Percentiles rank a stretch among this genome's conserved stretches.
Conservation (phyloP, 2,888 invertebrate genomes). For the Metacarcinus magister region DNA sequence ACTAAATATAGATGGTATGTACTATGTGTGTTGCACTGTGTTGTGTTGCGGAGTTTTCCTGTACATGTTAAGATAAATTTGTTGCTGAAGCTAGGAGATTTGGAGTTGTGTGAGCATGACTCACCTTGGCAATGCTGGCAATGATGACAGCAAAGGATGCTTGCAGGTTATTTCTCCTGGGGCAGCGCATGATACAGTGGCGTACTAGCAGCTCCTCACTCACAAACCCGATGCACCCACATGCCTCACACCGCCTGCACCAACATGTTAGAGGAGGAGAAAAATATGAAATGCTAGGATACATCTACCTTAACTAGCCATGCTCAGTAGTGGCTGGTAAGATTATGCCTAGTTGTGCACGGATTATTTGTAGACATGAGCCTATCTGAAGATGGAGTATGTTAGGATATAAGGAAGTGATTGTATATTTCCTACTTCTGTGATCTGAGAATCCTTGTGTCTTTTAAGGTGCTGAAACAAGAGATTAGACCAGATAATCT, state of each 20-base stretch:
- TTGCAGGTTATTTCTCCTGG: conserved; percentile 65
- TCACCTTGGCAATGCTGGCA: conserved; percentile 67
- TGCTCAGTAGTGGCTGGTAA: background rate
- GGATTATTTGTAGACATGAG: too few species aligned
- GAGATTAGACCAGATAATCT: too few species aligned
- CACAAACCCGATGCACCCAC: conserved; percentile 61
- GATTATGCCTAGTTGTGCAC: background rate
- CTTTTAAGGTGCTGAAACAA: too few species aligned
- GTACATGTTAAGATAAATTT: background rate
- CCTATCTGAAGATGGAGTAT: too few species aligned
- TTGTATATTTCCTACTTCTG: too few species aligned
- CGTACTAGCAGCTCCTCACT: conserved; percentile 68
- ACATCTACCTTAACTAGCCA: background rate
- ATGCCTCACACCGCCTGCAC: conserved; percentile 62
- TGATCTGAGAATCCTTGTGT: too few species aligned
- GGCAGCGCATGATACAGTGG: conserved; percentile 68
- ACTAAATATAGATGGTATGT: background rate
- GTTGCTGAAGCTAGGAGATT: background rate
- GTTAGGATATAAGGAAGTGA: too few species aligned
- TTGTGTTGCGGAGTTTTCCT: background rate
- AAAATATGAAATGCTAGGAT: background rate
- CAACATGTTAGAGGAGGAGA: background rate
- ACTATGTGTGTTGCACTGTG: background rate
- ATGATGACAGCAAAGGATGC: conserved; percentile 68
- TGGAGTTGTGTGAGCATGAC: background rate